Conservation (phyloP, 2,113 vertebrate species). For the Melanerpes aurifrons region DNA sequence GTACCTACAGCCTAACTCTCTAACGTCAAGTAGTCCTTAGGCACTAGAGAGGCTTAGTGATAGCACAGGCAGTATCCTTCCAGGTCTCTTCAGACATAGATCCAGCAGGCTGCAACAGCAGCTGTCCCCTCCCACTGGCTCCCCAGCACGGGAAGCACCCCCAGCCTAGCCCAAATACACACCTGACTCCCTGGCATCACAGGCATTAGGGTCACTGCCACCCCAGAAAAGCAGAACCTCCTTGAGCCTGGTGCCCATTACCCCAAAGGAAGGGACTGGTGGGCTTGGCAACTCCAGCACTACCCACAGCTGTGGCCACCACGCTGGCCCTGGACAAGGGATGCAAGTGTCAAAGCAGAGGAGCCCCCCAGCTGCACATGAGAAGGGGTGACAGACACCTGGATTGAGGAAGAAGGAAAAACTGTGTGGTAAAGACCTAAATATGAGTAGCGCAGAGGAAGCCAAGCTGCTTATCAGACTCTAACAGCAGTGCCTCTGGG, state of each 20-base stretch:
- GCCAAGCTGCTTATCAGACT: neutral
- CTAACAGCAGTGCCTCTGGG: neutral
- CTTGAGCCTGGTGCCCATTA: rapidly evolving
- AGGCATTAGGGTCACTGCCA: neutral
- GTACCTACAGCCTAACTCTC: neutral
- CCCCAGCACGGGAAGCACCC: rapidly evolving
- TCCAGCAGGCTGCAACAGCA: neutral
- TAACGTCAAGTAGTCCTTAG: neutral
- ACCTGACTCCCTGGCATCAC: rapidly evolving
- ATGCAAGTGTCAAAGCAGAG: neutral
- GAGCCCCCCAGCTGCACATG: neutral
- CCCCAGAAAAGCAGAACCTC: neutral
- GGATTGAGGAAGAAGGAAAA: neutral
- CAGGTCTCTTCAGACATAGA: neutral
- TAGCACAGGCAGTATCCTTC: neutral
- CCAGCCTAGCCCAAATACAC: neutral
- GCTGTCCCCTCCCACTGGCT: neutral
- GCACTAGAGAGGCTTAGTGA: neutral
- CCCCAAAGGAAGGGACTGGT: neutral
- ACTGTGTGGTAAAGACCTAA: rapidly evolving
- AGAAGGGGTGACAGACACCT: neutral
- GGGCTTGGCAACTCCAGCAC: neutral
- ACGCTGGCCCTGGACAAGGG: rapidly evolving
- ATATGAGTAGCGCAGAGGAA: neutral
- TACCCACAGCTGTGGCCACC: neutral